Base-by-base conservation (phyloP, 1,140 invertebrate genomes). In the Drosophila mauritiana region DNA sequence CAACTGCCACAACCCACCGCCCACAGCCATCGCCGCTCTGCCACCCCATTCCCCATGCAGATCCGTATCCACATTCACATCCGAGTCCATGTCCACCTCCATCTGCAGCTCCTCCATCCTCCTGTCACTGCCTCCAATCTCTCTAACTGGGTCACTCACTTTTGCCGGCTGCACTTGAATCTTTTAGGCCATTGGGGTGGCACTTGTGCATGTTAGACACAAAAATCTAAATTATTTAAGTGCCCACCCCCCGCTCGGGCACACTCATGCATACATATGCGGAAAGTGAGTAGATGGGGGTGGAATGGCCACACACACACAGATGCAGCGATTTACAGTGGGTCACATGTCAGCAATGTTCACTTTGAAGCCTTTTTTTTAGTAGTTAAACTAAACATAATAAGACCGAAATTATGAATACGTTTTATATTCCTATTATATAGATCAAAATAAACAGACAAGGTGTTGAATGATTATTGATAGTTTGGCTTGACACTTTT, bases 211-310 rank as follows among this genome's bases (percentile, higher is more conserved):
- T 89, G 84, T 89, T 89, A 89, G 84, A 89, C 84, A 89, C 84
- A 89, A 89, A 89, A 89, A 89, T 89, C 77, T 89, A 89, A 89
- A 89, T 89, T 89, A 88, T 88, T 88, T 88, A 88, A 88, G 84
- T 88, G 80, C 76, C 81, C 61, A 57, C 67, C 75, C 34, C 8
- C 17, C 45, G 57, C 55, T 48, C 51, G 43, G 46, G 27, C 46
- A 59, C 37, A 31, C 53, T 43, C 36, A 42, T 27, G 34, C 45
- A 56, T 39, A 31, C 43, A 39, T 45, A 64, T 59, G 54, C 40
- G 25, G 13, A 15, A 55, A 51, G 59, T 42, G 36, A 10, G 31
- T 31, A 10, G 31, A 8, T 10, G 52, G 25, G 40, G 13, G 37
- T 52, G 22, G 13, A 73, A 69, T 69, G 53, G 69, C 56, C 69